Base-by-base conservation (phyloP, 2,113 vertebrate species). In the Cheilinus undulatus region DNA sequence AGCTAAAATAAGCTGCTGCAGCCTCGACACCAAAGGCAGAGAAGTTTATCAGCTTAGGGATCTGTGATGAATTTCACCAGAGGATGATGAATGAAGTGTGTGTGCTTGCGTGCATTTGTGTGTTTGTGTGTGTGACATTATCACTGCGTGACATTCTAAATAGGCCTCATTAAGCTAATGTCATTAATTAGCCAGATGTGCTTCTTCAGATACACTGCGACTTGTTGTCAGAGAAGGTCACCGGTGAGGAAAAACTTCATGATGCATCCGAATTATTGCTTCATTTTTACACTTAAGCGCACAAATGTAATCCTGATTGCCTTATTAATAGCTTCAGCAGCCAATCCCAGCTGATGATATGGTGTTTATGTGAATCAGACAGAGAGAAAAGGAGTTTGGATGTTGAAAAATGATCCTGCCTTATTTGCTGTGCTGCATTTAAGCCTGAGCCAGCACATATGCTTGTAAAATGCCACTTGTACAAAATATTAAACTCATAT, bases 151-250 rank as follows among this genome's bases (percentile, higher is more conserved):
- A 82, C 82, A 84, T 88, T 89, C 82, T 79, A 85, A 92, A 90
- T 88, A 87, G 82, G 75, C 59, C 85, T 88, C 89, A 92, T 93
- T 92, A 93, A 72, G 82, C 73, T 86, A 86, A 92, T 91, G 86
- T 76, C 86, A 91, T 90, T 89, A 92, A 90, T 92, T 92, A 89
- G 83, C 83, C 89, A 91, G 89, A 87, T 85, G 85, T 86, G 79
- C 63, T 42, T 82, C 79, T 82, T 83, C 76, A 69, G 48, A 73
- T 71, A 50, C 42, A 78, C 54, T 22, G 32, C 22, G 46, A 79
- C 67, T 61, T 81, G 66, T 51, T 81, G 69, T 78, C 86, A 87
- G 73, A 14, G 69, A 89, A 86, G 91, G 83, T 91, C 87, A 84
- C 63, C 13, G n/a, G 20, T 64, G 66, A 78, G 48, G 65, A 76